phyloP scores from a whole-genome alignment of 2,113 vertebrate genomes.

The Gadus macrocephalus region DNA sequence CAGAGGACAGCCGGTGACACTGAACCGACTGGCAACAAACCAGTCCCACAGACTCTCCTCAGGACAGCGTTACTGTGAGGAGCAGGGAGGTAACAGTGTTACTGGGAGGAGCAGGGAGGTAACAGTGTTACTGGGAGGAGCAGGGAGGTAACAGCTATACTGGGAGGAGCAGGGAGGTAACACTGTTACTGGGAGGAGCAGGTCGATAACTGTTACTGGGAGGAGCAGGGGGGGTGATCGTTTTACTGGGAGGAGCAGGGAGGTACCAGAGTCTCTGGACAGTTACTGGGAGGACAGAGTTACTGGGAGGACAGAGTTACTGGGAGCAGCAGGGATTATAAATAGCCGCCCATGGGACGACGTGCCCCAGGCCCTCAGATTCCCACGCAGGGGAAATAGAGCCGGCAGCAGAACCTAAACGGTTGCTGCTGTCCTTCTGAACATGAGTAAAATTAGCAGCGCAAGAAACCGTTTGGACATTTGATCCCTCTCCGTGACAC shows the following conservation, averaged over 20 bases:
- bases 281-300: neutral
- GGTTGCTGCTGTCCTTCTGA: conserved; percentile 40
- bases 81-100: no score
- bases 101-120: neutral
- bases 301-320: neutral
- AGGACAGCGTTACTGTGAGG: neutral
- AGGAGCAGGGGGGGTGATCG: neutral
- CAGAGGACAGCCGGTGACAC: neutral
- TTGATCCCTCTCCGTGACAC: conserved; percentile 9
- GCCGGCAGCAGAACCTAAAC: conserved; percentile 45
- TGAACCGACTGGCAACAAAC: neutral
- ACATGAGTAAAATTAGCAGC: conserved; percentile 42
- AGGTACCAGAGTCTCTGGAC: neutral
- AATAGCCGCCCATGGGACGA: neutral
- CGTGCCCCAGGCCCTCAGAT: neutral
- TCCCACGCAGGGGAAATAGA: conserved; percentile 37
- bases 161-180: no score
- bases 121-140: neutral
- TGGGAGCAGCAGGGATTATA: neutral
- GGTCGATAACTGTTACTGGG: neutral
- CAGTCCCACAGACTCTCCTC: neutral
- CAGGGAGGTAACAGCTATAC: neutral
- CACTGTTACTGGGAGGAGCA: neutral
- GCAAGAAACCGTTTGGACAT: conserved; percentile 30
- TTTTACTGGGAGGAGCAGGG: neutral